These are phyloP conservation scores for Clunio marinus DNA, from an alignment of 2,888 invertebrate species.

Conservation along the genomic window DNA sequence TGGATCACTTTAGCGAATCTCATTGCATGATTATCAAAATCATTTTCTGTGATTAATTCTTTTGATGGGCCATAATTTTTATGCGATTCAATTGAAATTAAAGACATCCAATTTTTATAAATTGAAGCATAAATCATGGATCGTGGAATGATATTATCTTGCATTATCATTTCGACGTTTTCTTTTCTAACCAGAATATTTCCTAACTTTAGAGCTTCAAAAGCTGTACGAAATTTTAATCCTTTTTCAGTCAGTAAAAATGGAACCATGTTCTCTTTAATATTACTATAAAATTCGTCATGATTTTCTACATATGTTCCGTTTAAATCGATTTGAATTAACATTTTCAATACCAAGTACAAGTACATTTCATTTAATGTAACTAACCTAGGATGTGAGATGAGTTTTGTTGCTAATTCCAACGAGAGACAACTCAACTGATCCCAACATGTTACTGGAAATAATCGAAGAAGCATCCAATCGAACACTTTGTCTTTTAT, in stretches of 20 bases:
- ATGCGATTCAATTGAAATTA: constrained; percentile 26
- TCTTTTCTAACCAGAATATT: constrained; percentile 12
- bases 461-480: constrained; percentile 20
- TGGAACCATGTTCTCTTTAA: not conserved
- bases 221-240: not conserved
- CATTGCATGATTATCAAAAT: constrained; percentile 19
- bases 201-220: not conserved
- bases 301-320: not conserved
- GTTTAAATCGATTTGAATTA: constrained; percentile 19
- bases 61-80: constrained; percentile 25
- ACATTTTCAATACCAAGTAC: not conserved
- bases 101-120: constrained; percentile 26
- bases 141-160: constrained; percentile 23
- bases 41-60: not conserved
- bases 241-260: not conserved
- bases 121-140: constrained; percentile 2
- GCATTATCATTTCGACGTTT: constrained; percentile 5
- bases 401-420: not conserved
- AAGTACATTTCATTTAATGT: constrained; percentile 27
- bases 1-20: constrained; percentile 24
- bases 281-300: not conserved
- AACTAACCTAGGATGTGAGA: constrained; percentile 8
- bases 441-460: constrained; percentile 28
- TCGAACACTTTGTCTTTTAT: constrained; percentile 17
- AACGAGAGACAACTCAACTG: not conserved